Percentiles rank a stretch among this genome's conserved stretches.
Evolutionary conservation across 2,797 vertebrate species (phyloP).

Genomic region (Manis pentadactyla): DNA sequence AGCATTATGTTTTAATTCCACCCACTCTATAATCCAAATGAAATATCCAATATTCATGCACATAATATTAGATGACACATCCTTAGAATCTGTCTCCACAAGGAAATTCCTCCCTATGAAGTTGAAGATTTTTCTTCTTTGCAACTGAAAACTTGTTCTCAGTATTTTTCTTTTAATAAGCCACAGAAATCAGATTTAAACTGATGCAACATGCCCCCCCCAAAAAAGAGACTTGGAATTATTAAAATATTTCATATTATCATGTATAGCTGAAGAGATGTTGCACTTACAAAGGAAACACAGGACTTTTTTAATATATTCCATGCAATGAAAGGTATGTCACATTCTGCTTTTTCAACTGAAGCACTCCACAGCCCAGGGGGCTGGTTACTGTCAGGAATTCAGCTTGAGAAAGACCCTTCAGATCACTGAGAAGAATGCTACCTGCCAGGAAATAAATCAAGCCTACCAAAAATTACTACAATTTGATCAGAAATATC

Average conservation of each 20-base stretch:
- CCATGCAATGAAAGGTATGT: slow-evolving; percentile 67
- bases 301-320: not conserved
- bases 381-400: slow-evolving; percentile 70
- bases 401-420: slow-evolving; percentile 68
- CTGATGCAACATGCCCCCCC: not conserved
- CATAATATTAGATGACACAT: slow-evolving; percentile 9
- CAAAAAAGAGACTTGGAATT: slow-evolving; percentile 41
- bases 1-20: slow-evolving; percentile 59
- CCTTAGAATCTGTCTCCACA: slow-evolving; percentile 23
- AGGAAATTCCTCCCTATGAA: slow-evolving; percentile 58
- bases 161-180: slow-evolving; percentile 69
- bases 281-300: slow-evolving; percentile 55
- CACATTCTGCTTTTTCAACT: slow-evolving; percentile 64
- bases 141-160: slow-evolving; percentile 37
- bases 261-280: slow-evolving; percentile 3
- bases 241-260: slow-evolving; percentile 64
- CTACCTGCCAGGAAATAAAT: slow-evolving; percentile 65
- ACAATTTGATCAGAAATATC: slow-evolving; percentile 70
- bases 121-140: slow-evolving; percentile 59
- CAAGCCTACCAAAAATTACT: slow-evolving; percentile 44
- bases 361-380: slow-evolving; percentile 38
- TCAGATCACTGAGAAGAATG: slow-evolving; percentile 71
- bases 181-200: slow-evolving; percentile 40
- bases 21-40: slow-evolving; percentile 45
- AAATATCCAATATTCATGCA: slow-evolving; percentile 54